A percentile compares a stretch with the other conserved stretches of the same genome.
phyloP scores from a whole-genome alignment of 1,140 invertebrate genomes.

The Papilio polyxenes region DNA sequence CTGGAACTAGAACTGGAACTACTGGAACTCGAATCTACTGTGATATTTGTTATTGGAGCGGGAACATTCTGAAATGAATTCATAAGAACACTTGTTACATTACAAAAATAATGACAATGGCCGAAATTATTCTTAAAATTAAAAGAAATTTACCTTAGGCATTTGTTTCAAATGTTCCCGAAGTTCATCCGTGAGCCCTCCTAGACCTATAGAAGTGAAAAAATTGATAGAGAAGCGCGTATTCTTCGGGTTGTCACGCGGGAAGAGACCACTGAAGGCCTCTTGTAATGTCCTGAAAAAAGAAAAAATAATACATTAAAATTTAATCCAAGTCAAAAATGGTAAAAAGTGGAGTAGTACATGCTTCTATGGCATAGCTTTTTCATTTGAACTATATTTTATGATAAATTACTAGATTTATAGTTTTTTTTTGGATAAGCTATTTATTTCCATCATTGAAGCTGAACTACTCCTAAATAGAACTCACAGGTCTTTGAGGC shows the following conservation, averaged over 20 bases:
- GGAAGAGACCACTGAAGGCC: conserved; percentile 96
- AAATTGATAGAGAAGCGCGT: conserved; percentile 99
- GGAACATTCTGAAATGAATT: conserved; percentile 62
- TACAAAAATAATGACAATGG: background rate
- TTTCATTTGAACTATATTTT: background rate
- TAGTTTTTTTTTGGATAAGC: background rate
- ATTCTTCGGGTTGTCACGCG: conserved; percentile 97
- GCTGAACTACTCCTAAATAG: conserved; percentile 41
- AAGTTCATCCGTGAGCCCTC: conserved; percentile 96
- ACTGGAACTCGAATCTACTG: conserved; percentile 64
- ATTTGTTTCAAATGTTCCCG: conserved; percentile 93
- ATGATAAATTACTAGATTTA: background rate
- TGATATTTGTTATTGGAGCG: conserved; percentile 66
- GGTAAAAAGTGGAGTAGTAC: conserved; percentile 36
- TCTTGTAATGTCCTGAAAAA: conserved; percentile 88
- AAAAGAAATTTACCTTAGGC: conserved; percentile 82
- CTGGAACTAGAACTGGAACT: conserved; percentile 61
- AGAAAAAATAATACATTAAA: conserved; percentile 42
- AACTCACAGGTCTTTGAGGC: conserved; percentile 90
- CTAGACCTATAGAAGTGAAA: conserved; percentile 98
- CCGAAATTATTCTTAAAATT: background rate
- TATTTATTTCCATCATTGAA: conserved; percentile 1
- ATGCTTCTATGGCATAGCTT: conserved; percentile 21
- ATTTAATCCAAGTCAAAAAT: conserved; percentile 40
- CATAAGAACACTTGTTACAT: background rate